Evolutionary conservation across 2,113 vertebrate genomes (phyloP).

Genomic region (zebrafish (Danio rerio)): DNA sequence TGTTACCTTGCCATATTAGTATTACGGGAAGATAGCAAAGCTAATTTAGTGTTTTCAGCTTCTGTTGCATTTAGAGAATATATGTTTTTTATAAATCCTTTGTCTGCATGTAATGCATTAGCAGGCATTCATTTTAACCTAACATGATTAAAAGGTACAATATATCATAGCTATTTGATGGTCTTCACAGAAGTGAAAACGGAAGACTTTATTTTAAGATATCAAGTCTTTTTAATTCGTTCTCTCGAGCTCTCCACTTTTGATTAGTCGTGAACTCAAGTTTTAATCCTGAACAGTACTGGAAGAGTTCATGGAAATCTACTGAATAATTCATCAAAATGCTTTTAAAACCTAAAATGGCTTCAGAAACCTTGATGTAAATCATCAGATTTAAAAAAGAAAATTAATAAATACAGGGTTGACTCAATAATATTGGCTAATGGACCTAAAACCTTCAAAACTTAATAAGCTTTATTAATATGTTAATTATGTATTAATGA

Average conservation of each 20-base stretch:
- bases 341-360: slow-evolving; percentile 24
- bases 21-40: not conserved
- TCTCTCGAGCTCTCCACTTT: slow-evolving; percentile 45
- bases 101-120: not conserved
- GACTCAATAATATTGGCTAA: not conserved
- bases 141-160: not conserved
- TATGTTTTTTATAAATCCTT: not conserved
- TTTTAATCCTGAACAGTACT: slow-evolving; percentile 48
- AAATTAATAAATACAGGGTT: not conserved
- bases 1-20: not conserved
- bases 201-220: slow-evolving; percentile 19
- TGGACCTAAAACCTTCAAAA: not conserved
- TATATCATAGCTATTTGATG: not conserved
- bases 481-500: not conserved
- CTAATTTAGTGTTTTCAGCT: not conserved
- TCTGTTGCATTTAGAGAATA: not conserved
- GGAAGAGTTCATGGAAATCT: slow-evolving; percentile 33
- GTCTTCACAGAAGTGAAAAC: not conserved
- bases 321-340: slow-evolving; percentile 38
- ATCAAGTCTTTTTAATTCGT: slow-evolving; percentile 48
- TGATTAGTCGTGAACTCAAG: slow-evolving; percentile 34
- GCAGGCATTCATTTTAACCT: not conserved
- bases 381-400: not conserved
- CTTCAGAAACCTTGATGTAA: not conserved
- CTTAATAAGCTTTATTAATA: not conserved